Evolutionary conservation across 2,888 invertebrate genomes (phyloP), one percentile per base, ranked within the genome.

Genomic region (Pherbina coryleti): DNA sequence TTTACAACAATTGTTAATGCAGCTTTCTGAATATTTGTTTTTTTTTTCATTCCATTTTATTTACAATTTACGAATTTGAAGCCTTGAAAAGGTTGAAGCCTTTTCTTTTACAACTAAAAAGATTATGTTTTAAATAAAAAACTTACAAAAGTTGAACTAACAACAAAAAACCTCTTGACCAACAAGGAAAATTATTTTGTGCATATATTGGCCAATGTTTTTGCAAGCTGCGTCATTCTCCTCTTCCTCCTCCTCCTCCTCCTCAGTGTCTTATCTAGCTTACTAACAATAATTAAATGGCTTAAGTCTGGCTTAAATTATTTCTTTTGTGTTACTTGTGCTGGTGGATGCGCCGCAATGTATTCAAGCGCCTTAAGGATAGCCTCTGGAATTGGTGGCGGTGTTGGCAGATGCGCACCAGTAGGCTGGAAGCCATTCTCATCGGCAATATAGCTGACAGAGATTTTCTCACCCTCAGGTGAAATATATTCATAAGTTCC

Each of bases 381-480:
- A 83, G 89, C 88, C 0, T 88, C 90, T 28, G 92, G 92, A 78
- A 92, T 91, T 25, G 92, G 92, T 2, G 91, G 92, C 0, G 92
- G 85, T 1, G 91, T 91, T 71, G 90, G 90, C 79, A 89, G 79
- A 84, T 88, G 88, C 1, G 74, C 83, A 57, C 89, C 92, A 77
- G 78, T 62, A 7, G 92, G 90, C 37, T 90, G 90, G 90, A 85
- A 92, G 78, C 93, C 93, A 82, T 91, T 90, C 83, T 91, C 92
- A 87, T 93, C 87, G 83, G 93, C 93, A 2, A 85, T 80, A 90
- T 92, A 93, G 49, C 81, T 82, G 11, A 91, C 3, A 0, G 80
- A 17, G 83, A 91, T 83, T 0, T 62, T 78, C 14, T 83, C 72
- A 37, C 93, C 93, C 14, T 91, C 92, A 17, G 92, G 91, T 19